Base-by-base conservation (phyloP, 1,140 invertebrate genomes). In the Drosophila tropicalis region DNA sequence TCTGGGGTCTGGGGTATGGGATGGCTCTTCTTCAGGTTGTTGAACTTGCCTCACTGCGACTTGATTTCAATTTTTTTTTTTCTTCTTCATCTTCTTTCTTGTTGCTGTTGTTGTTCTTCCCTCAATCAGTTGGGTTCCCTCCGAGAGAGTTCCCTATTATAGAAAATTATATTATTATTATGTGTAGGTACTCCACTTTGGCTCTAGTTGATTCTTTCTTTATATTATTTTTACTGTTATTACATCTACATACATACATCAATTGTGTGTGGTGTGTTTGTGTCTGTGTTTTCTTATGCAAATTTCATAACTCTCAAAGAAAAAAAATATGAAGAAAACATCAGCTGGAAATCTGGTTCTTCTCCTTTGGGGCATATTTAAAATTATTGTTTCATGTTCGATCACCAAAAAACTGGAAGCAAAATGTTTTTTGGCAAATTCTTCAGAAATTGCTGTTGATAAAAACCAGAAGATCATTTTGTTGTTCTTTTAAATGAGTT, bases 121-220 rank as follows among this genome's bases (percentile, higher is more conserved):
- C 71, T 82, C 70, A 67, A 68, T 76, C 66, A 65, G 72, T 77
- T 25, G 54, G 36, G 58, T 62, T 12, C 54, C 41, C 34, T 41
- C 44, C 55, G 5, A 62, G 36, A 39, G 36, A 39, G 34, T 60
- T 58, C 56, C 55, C 79, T 86, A 83, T 87, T 86, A 86, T 83
- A 87, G 82, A 87, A 86, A 86, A 86, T 87, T 87, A 86, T 87
- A 83, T 83, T 87, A 86, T 87, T 86, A 86, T 82, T 87, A 87
- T 86, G 82, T 51, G 44, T 51, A 51, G 44, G 44, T 86, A 83
- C 79, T 86, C 71, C 71, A 76, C 44, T 76, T 67, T 41, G 57
- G 39, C 40, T 36, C 58, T 76, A 19, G 57, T 68, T 60, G 71
- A 51, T 65, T 74, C 66, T 84, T 85, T 86, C 76, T 75, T 71